phyloP scores from a whole-genome alignment of 2,797 vertebrate genomes.

The Neoniphon sammara region DNA sequence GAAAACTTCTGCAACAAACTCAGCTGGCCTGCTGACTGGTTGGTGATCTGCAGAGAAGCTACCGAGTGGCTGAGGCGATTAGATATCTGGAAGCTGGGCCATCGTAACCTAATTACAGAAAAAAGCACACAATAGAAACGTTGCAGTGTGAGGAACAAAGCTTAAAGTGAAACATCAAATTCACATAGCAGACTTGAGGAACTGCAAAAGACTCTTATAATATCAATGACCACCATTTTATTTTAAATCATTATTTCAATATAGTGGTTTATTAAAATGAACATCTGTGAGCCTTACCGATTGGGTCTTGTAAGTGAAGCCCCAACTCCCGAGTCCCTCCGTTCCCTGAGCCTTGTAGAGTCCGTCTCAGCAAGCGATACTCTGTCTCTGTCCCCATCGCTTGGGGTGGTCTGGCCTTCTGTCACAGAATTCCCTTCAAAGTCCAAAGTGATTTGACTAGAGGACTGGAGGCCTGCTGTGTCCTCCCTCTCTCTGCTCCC shows the following conservation, averaged over 20 bases:
- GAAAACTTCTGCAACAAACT: conserved; percentile 96
- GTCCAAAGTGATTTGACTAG: conserved; percentile 89
- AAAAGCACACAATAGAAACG: not conserved
- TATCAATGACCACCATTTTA: too few species aligned
- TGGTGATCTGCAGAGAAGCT: conserved; percentile 92
- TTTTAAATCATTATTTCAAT: too few species aligned
- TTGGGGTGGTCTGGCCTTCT: conserved; percentile 88
- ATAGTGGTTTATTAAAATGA: not conserved
- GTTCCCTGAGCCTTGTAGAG: conserved; percentile 87
- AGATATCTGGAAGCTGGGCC: conserved; percentile 97
- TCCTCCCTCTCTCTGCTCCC: conserved; percentile 67
- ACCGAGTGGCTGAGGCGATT: conserved; percentile 88
- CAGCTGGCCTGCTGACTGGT: conserved; percentile 93
- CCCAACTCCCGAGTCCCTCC: conserved; percentile 96
- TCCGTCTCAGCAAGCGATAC: conserved; percentile 90
- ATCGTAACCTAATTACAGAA: conserved; percentile 86
- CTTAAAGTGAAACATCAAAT: not conserved
- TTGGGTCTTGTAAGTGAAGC: conserved; percentile 95
- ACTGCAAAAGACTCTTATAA: too few species aligned
- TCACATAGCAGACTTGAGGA: too few species aligned
- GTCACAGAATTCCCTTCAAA: conserved; percentile 92
- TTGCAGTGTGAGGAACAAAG: not conserved
- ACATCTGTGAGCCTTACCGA: conserved; percentile 81
- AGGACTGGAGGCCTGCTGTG: conserved; percentile 76
- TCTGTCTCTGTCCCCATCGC: conserved; percentile 89